Evolutionary conservation across 2,888 invertebrate genomes (phyloP).

Genomic region (Cheilosia variabilis): DNA sequence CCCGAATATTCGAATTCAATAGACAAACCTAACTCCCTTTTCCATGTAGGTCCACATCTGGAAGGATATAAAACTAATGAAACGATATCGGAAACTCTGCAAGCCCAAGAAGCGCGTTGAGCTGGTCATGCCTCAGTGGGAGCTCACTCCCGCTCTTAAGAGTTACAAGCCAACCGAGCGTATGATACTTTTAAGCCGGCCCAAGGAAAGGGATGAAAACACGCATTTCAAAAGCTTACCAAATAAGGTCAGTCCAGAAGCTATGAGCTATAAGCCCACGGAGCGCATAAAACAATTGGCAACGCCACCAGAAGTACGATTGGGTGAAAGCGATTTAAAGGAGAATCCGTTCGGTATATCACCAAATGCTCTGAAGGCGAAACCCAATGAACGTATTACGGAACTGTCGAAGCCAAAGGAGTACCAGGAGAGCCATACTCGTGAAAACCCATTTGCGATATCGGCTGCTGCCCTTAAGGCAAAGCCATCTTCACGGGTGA

Average conservation of each 20-base stretch:
- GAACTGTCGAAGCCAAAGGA: constrained; percentile 84
- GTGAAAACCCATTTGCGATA: constrained; percentile 84
- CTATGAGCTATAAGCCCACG: background rate
- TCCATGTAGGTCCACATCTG: constrained; percentile 26
- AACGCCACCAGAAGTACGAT: constrained; percentile 75
- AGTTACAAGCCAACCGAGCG: constrained; percentile 74
- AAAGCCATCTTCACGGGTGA: constrained; percentile 84
- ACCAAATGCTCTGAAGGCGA: constrained; percentile 84
- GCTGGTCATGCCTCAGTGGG: constrained; percentile 76
- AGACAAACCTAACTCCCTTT: background rate
- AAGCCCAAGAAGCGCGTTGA: constrained; percentile 76
- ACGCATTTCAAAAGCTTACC: constrained; percentile 67
- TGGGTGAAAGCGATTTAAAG: constrained; percentile 83
- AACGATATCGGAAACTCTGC: constrained; percentile 78
- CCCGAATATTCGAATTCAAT: background rate
- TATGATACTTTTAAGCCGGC: constrained; percentile 67
- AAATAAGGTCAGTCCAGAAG: constrained; percentile 8
- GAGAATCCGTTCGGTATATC: constrained; percentile 84
- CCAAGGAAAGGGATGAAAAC: constrained; percentile 50
- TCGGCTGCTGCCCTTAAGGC: constrained; percentile 85
- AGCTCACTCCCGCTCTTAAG: constrained; percentile 75
- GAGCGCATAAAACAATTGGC: constrained; percentile 31
- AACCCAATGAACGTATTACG: constrained; percentile 83
- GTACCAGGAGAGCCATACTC: constrained; percentile 82
- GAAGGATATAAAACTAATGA: constrained; percentile 69